Conservation (phyloP, 2,113 vertebrate genomes). For the Otus sunia region DNA sequence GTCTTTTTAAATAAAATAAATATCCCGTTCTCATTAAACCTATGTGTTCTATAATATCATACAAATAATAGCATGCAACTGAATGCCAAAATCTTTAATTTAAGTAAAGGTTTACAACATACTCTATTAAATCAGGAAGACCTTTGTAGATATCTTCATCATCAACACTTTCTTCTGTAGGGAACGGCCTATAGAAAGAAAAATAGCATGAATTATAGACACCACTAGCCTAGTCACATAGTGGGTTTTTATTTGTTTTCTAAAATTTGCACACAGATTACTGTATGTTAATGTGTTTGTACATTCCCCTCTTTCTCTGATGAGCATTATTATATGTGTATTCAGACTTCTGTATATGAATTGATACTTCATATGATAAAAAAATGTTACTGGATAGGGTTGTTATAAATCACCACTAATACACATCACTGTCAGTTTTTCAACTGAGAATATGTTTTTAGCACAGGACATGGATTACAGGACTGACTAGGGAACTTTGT, state of each 20-base stretch:
- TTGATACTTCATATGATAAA: background rate
- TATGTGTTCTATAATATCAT: background rate
- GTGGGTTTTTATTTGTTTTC: background rate
- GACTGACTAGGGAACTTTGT: background rate
- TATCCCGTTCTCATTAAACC: background rate
- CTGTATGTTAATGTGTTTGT: background rate
- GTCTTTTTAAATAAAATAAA: background rate
- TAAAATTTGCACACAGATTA: background rate
- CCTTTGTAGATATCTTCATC: slow-evolving; percentile 95
- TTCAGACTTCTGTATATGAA: background rate
- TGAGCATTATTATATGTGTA: background rate
- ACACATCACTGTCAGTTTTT: background rate
- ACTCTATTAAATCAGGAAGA: slow-evolving; percentile 96
- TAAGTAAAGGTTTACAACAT: slow-evolving; percentile 56
- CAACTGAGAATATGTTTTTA: background rate
- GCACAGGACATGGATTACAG: background rate
- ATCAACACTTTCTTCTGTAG: slow-evolving; percentile 89
- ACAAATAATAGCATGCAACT: background rate
- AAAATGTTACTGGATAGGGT: background rate
- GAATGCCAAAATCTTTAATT: background rate
- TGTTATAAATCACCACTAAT: background rate
- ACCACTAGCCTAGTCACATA: background rate
- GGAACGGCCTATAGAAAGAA: slow-evolving; percentile 81
- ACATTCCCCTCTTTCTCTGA: background rate
- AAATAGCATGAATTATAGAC: background rate